These are phyloP conservation scores for Eremobia ochroleuca DNA, from an alignment of 2,888 invertebrate species.

Conservation along the genomic window DNA sequence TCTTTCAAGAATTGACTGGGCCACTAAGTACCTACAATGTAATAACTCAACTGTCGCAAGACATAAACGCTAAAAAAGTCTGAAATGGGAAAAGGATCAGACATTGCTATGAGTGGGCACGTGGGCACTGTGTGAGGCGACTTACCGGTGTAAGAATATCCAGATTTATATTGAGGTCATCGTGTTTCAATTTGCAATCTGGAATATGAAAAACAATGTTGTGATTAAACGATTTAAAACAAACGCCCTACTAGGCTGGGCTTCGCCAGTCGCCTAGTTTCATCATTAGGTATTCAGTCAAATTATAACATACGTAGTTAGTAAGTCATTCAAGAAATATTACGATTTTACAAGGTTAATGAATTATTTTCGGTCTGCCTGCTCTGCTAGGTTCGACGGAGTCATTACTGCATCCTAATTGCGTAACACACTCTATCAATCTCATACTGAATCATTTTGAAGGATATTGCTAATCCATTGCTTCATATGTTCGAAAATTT, in stretches of 20 bases:
- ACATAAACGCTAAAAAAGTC: not conserved
- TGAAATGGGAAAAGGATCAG: not conserved
- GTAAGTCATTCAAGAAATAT: not conserved
- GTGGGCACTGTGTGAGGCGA: not conserved
- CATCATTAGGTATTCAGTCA: not conserved
- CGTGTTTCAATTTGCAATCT: slow-evolving; percentile 90
- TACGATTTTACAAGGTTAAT: not conserved
- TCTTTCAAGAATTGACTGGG: not conserved
- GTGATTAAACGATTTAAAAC: not conserved
- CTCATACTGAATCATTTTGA: no score
- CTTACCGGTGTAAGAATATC: slow-evolving; percentile 88
- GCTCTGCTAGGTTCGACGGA: not conserved
- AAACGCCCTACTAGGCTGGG: not conserved
- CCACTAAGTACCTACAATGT: not conserved
- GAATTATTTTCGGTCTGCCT: not conserved
- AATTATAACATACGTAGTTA: not conserved
- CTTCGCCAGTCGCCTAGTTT: not conserved
- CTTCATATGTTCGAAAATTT: no score
- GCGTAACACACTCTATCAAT: no score
- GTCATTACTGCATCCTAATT: not conserved
- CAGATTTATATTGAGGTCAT: slow-evolving; percentile 89
- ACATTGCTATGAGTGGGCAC: not conserved
- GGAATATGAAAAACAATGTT: slow-evolving; percentile 65
- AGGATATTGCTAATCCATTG: no score
- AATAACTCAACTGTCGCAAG: not conserved